Conservation (phyloP, 2,888 invertebrate genomes). For the Pemphredon lugubris region DNA sequence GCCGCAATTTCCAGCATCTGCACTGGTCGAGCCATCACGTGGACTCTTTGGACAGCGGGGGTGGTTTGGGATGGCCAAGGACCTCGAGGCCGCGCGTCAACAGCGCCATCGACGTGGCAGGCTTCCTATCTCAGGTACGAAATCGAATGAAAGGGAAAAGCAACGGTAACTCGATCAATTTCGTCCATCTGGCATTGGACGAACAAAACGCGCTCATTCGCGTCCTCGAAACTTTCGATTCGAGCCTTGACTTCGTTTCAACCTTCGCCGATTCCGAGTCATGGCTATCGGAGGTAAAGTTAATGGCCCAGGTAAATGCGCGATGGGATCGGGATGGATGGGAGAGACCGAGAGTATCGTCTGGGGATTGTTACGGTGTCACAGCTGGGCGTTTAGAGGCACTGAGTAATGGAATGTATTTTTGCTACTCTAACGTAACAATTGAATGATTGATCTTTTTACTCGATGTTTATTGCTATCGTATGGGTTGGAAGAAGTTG, state of each 20-base stretch:
- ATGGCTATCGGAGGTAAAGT: background rate
- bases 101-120: constrained; percentile 90
- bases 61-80: constrained; percentile 84
- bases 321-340: too few relatives aligned
- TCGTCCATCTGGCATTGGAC: constrained; percentile 19
- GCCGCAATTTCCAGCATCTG: constrained; percentile 84
- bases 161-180: constrained; percentile 12
- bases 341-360: too few relatives aligned
- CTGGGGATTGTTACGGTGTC: too few relatives aligned
- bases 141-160: constrained; percentile 38
- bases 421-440: too few relatives aligned
- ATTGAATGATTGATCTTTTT: too few relatives aligned
- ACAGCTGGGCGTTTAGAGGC: too few relatives aligned
- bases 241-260: constrained; percentile 38
- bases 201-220: constrained; percentile 33
- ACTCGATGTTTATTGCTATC: too few relatives aligned
- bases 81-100: constrained; percentile 89
- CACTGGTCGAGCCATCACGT: constrained; percentile 84
- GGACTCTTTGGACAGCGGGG: constrained; percentile 79
- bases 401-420: too few relatives aligned
- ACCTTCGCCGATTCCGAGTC: constrained; percentile 29
- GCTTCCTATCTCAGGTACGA: constrained; percentile 86
- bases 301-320: too few relatives aligned
- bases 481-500: too few relatives aligned
- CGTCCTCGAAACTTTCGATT: constrained; percentile 59